Evolutionary conservation across 2,797 vertebrate species (phyloP), one percentile per base, ranked within the genome.

Genomic region (Notolabrus celidotus): DNA sequence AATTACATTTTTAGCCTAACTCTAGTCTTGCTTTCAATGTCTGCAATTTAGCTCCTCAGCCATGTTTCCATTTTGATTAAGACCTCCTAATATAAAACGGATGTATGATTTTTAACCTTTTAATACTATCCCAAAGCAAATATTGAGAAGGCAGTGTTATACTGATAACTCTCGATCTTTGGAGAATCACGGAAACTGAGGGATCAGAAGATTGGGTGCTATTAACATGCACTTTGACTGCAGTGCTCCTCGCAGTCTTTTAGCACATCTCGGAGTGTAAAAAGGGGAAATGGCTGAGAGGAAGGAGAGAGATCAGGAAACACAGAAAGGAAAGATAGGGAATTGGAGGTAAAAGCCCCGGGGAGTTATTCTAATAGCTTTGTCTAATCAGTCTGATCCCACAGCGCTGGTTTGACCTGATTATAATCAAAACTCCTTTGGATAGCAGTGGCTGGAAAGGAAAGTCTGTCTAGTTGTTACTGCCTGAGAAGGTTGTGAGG

Each of bases 361-460:
- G 78, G 80, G 86, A 89, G 81, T 54, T 74, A 62, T 72, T 82
- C 67, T 61, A 84, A 88, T 78, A 77, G 84, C 82, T 82, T 64
- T 50, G 66, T 82, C 77, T 88, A 85, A 88, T 88, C 90, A 86
- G 80, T 68, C 59, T 86, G 83, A 84, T 87, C 85, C 86, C 79
- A 67, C 61, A 60, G 87, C 64, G 80, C 52, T 53, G 65, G 49
- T 85, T 75, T 88, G 85, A 88, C 86, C 88, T 88, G 87, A 91
- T 91, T 91, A 82, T 56, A 80, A 88, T 86, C 77, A 81, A 78
- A 87, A 70, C 77, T 73, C 49, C 33, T 54, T 58, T 67, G 75
- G 67, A 77, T 73, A 47, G 67, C 38, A 51, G 57, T 53, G 64
- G 60, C 58, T 71, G 33, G 64, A 74, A 72, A 61, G 49, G 25